Evolutionary conservation across 35 echinoderm and acorn worm species (phyloP), one percentile per base, ranked within the genome.

Genomic region (Apostichopus japonicus): DNA sequence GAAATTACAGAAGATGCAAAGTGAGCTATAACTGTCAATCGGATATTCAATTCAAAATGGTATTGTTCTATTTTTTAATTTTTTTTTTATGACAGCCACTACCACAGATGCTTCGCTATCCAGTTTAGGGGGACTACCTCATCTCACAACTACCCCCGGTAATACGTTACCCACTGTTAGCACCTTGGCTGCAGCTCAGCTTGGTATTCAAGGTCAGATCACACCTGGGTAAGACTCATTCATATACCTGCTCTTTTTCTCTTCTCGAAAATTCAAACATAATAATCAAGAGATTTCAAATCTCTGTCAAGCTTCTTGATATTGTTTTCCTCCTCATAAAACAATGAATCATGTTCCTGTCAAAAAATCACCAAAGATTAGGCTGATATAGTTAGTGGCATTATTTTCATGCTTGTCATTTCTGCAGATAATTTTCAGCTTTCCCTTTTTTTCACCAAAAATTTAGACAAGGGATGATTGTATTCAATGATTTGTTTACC

Each of bases 201-300:
- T 91, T 58, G 90, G 90, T 78, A 77, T 91, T 77, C 90, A 91
- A n/a, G 77, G 90, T 11, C 90, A 91, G 72, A 56, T 91, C 76
- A 58, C 90, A 57, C 86, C 86, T n/a, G 90, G 90, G 90, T 91
- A 58, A 79, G 90, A 44, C 25, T 44, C 33, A 44, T 44, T 44
- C 33, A 4, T 4, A 44, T 44, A 44, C 33, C 33, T 44, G 33
- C 0, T 44, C 4, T 4, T 4, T 4, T 44, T 44, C 33, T 44
- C 33, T 44, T 44, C 33, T 44, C 33, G 2, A 44, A 44, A 44
- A 44, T 44, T 44, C 33, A 4, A 44, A 44, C 33, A 44, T 44
- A 44, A 44, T 44, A 44, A 78, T 9, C 33, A 78, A 24, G 17
- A 13, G 8, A 24, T 23, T 77, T 8, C 33, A 44, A 24, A 78